Evolutionary conservation across 2,113 vertebrate species (phyloP).

Genomic region (Galeopterus variegatus): DNA sequence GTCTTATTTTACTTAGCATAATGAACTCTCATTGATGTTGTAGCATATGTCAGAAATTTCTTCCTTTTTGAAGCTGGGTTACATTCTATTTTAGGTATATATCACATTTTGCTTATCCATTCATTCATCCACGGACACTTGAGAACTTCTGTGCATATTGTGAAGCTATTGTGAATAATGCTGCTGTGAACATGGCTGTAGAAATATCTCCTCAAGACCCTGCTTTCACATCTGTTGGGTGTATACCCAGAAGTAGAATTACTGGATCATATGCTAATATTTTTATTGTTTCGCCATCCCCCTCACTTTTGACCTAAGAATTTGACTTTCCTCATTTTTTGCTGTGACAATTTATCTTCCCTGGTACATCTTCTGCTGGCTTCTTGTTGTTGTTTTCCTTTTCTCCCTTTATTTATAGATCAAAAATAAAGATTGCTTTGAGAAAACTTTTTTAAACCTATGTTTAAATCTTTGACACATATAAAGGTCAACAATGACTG

Average conservation of each 20-base stretch:
- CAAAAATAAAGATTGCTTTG: not conserved
- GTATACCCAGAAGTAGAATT: not conserved
- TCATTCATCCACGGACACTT: not conserved
- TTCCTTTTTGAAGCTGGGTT: not conserved
- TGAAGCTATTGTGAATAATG: not conserved
- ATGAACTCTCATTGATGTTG: not conserved
- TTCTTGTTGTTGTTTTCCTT: not conserved
- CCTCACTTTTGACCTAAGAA: not conserved
- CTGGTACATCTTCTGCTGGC: not conserved
- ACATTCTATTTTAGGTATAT: not conserved
- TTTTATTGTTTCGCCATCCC: not conserved
- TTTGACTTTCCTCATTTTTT: constrained; percentile 1
- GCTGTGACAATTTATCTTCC: not conserved
- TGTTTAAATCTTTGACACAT: not conserved
- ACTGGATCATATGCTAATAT: not conserved
- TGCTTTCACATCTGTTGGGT: not conserved
- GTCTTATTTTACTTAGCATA: not conserved
- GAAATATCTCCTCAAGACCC: not conserved
- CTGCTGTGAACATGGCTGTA: not conserved
- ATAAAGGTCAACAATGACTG: not conserved
- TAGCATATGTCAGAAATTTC: not conserved
- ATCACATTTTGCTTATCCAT: not conserved
- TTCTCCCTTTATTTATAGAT: not conserved
- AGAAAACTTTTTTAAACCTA: not conserved
- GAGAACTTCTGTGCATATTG: not conserved